Percentiles rank a stretch among this genome's conserved stretches.
Evolutionary conservation across 1,140 invertebrate species (phyloP).

Genomic region (Conus ventricosus): DNA sequence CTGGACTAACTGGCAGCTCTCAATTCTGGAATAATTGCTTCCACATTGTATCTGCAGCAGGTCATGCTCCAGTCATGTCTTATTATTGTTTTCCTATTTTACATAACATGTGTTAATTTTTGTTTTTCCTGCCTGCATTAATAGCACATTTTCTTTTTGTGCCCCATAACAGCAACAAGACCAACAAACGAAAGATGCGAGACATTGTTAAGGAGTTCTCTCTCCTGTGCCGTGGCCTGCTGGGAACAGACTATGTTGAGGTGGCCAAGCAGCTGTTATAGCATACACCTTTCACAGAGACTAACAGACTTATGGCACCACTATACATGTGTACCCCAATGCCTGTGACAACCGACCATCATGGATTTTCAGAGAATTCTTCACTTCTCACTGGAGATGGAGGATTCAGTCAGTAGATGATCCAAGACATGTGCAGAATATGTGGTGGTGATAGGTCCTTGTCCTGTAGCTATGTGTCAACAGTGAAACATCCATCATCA

Average conservation of each 20-base stretch:
- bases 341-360: too few species aligned
- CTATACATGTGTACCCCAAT: too few species aligned
- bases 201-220: conserved; percentile 79
- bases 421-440: too few species aligned
- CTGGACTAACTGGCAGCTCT: too few species aligned
- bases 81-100: conserved; percentile 19
- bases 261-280: conserved; percentile 59
- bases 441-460: too few species aligned
- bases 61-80: not conserved
- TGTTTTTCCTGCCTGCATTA: not conserved
- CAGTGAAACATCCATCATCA: too few species aligned
- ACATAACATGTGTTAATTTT: not conserved
- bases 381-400: too few species aligned
- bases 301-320: not conserved
- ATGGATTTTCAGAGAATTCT: too few species aligned
- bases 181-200: conserved; percentile 77
- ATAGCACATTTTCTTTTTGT: not conserved
- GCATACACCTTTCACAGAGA: not conserved
- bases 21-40: too few species aligned
- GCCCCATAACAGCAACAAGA: conserved; percentile 77
- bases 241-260: conserved; percentile 76
- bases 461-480: too few species aligned
- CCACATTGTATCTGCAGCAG: too few species aligned
- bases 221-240: conserved; percentile 77
- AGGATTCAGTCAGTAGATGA: too few species aligned